phyloP scores from a whole-genome alignment of 2,888 invertebrate species.

The Germaria angustata region DNA sequence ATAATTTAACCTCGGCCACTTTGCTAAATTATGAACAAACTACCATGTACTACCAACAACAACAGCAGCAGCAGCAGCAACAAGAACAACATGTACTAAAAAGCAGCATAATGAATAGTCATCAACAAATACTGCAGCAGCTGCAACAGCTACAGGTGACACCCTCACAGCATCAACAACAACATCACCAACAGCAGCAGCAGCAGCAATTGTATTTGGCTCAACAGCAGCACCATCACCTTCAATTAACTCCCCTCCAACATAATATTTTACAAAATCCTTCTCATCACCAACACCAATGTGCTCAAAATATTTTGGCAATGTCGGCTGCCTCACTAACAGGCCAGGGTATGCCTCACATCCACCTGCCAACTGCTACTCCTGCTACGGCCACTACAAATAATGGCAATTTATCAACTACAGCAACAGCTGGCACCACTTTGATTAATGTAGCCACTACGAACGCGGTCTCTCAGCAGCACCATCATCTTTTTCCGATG shows the following conservation, averaged over 20 bases:
- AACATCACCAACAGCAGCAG: slow-evolving; percentile 63
- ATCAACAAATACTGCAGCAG: slow-evolving; percentile 59
- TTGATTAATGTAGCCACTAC: slow-evolving; percentile 79
- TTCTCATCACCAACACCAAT: slow-evolving; percentile 69
- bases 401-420: slow-evolving; percentile 80
- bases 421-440: slow-evolving; percentile 77
- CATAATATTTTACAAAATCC: slow-evolving; percentile 50
- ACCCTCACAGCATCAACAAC: slow-evolving; percentile 57
- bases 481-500: slow-evolving; percentile 56
- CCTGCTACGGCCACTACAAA: slow-evolving; percentile 76
- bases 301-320: slow-evolving; percentile 71
- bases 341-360: slow-evolving; percentile 67
- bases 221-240: slow-evolving; percentile 57
- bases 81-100: slow-evolving; percentile 64
- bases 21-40: slow-evolving; percentile 73
- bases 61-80: slow-evolving; percentile 66
- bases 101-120: slow-evolving; percentile 58
- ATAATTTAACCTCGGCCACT: slow-evolving; percentile 33
- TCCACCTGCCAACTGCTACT: slow-evolving; percentile 73
- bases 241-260: slow-evolving; percentile 52
- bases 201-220: slow-evolving; percentile 51
- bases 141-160: slow-evolving; percentile 70
- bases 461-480: slow-evolving; percentile 64
- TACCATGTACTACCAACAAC: slow-evolving; percentile 73
- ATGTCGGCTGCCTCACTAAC: slow-evolving; percentile 46